These are phyloP conservation scores for Ornithoptera priamus DNA, from an alignment of 2,888 invertebrate genomes.

Conservation along the genomic window DNA sequence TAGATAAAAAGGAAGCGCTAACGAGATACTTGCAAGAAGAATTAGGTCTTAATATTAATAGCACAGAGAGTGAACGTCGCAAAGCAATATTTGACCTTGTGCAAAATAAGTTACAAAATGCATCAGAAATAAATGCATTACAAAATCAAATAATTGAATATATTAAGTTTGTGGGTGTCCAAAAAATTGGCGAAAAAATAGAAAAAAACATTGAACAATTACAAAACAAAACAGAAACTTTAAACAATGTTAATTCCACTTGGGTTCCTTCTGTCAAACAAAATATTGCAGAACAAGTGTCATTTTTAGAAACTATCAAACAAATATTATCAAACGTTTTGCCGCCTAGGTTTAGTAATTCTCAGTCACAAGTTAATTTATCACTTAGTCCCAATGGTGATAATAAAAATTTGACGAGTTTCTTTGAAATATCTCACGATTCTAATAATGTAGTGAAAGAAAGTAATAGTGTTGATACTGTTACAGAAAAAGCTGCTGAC, in stretches of 20 bases:
- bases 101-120: constrained; percentile 52
- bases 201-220: constrained; percentile 61
- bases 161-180: constrained; percentile 55
- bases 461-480: not conserved
- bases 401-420: not conserved
- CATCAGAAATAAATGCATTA: constrained; percentile 46
- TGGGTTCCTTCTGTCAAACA: constrained; percentile 53
- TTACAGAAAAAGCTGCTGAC: not conserved
- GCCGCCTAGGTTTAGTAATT: constrained; percentile 56
- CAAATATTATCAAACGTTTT: constrained; percentile 58
- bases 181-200: constrained; percentile 52
- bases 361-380: constrained; percentile 24
- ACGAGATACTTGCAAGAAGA: constrained; percentile 60
- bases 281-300: constrained; percentile 55
- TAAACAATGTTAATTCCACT: constrained; percentile 53
- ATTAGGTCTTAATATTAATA: constrained; percentile 56
- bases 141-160: constrained; percentile 54
- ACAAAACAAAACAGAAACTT: constrained; percentile 56
- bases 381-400: not conserved
- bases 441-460: constrained; percentile 5
- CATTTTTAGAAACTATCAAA: constrained; percentile 53
- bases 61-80: constrained; percentile 61
- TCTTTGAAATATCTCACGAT: not conserved
- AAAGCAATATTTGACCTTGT: constrained; percentile 61
- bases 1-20: constrained; percentile 57